Percentiles rank a stretch among this genome's conserved stretches.
phyloP scores from a whole-genome alignment of 2,888 invertebrate species.

The Patella caerulea region DNA sequence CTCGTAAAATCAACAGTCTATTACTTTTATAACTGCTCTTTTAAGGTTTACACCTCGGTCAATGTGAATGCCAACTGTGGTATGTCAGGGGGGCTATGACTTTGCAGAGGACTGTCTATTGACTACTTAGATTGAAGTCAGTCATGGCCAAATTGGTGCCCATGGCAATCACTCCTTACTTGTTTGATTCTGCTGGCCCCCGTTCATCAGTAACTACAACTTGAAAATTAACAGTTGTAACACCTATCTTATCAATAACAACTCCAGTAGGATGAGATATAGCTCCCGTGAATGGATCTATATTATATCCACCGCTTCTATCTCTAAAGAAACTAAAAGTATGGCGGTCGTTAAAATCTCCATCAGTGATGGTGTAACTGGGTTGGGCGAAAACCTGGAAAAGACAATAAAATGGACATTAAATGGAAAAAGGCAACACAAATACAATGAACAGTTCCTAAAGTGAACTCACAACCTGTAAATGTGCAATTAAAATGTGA shows the following conservation, averaged over 20 bases:
- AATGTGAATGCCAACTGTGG: too few species aligned
- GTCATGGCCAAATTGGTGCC: too few species aligned
- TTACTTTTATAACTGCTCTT: too few species aligned
- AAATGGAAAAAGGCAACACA: too few species aligned
- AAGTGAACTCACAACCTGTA: too few species aligned
- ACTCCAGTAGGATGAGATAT: neutral
- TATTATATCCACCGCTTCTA: neutral
- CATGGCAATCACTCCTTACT: neutral
- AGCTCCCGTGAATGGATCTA: neutral
- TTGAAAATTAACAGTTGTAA: neutral
- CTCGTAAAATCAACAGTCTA: too few species aligned
- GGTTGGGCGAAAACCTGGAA: neutral
- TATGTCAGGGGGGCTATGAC: too few species aligned
- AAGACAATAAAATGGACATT: neutral
- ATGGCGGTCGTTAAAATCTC: neutral
- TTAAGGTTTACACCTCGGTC: too few species aligned
- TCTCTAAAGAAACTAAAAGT: neutral
- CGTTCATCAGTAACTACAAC: neutral
- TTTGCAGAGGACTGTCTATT: too few species aligned
- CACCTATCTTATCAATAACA: neutral
- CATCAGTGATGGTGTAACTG: neutral
- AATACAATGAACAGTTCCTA: too few species aligned
- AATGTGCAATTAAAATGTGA: too few species aligned
- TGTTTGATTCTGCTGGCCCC: neutral
- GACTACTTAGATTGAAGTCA: too few species aligned